Evolutionary conservation across 2,888 invertebrate species (phyloP).

Genomic region (Syrista parreyssii): DNA sequence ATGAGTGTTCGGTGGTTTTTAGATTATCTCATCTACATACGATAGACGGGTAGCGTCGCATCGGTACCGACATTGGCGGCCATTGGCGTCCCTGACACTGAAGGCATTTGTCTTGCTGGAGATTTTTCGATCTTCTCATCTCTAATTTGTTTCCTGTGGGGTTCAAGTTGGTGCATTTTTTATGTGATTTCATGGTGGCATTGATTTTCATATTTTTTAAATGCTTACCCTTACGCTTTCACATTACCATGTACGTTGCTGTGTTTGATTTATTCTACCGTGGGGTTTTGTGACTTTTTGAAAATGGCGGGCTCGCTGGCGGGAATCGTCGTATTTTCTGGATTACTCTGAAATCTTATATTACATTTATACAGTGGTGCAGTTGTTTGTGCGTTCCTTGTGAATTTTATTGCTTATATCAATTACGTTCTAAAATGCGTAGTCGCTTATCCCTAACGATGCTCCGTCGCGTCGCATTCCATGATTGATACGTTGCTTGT

Average conservation of each 20-base stretch:
- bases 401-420: neutral
- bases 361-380: neutral
- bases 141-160: neutral
- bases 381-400: neutral
- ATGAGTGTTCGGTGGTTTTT: neutral
- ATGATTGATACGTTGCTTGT: neutral
- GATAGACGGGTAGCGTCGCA: neutral
- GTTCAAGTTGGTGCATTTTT: neutral
- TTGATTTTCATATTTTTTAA: neutral
- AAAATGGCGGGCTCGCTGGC: conserved; percentile 39
- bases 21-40: neutral
- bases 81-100: neutral
- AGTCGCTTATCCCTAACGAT: neutral
- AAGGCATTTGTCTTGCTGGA: neutral
- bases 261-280: neutral
- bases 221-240: neutral
- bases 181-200: neutral
- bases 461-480: neutral
- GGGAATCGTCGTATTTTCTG: neutral
- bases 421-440: neutral
- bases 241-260: neutral
- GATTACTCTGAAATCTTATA: conserved; percentile 24
- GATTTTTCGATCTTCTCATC: neutral
- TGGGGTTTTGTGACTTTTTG: conserved; percentile 22
- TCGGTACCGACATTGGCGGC: neutral